Evolutionary conservation across 2,888 invertebrate genomes (phyloP), one percentile per base, ranked within the genome.

Genomic region (Trissonchulus latispiculum): DNA sequence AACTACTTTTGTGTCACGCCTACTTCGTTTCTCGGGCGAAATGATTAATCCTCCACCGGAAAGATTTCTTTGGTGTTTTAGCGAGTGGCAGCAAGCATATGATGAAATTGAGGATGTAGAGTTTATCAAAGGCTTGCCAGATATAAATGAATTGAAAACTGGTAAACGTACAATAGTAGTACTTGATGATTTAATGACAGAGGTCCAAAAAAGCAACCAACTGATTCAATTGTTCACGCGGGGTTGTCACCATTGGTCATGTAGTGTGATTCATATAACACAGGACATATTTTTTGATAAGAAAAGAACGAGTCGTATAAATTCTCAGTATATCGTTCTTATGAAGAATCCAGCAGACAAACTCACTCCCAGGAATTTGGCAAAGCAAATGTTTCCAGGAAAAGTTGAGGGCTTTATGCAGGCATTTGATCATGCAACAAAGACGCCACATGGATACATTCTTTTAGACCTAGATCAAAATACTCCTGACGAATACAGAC

Each of bases 231-330:
- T 70, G n/a, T 37, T 48, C 31, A 70, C 48, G 15, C 15, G 48
- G n/a, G 70, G 70, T 28, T 36, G 71, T 71, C 71, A 71, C 62
- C 71, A 71, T 31, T 62, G 29, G 33, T 23, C 31, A 35, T 2
- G 61, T 3, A 62, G 61, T n/a, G 8, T 61, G n/a, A 61, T 71
- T 31, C 71, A 71, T 23, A 62, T 62, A 32, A 36, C 35, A 8
- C 71, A 71, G 31, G 62, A 71, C 35, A 18, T 62, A 2, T 62
- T 62, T 32, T 71, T 32, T 71, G 32, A 29, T 3, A 8, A 36
- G 3, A 18, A 48, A 2, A 2, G 23, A 37, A 37, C 70, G 2
- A 29, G 48, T 2, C 3, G 70, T 3, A 70, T 70, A 28, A 70
- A 36, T 29, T 3, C 37, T 2, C 3, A 70, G 15, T 37, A 70